Percentiles rank a stretch among this genome's conserved stretches.
Conservation (phyloP, 1,140 invertebrate genomes). For the Papilio polytes region DNA sequence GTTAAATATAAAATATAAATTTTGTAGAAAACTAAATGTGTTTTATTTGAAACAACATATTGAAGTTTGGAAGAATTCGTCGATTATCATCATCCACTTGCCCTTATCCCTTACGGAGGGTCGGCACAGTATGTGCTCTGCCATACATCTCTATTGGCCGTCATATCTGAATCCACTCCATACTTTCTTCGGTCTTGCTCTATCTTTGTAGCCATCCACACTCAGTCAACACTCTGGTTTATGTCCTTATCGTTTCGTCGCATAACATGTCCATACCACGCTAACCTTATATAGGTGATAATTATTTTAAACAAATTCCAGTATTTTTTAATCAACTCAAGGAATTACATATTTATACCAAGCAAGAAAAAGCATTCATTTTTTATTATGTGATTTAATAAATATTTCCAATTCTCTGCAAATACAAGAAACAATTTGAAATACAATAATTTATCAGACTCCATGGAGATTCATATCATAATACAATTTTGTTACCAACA, state of each 20-base stretch:
- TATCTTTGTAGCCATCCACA: too few species aligned
- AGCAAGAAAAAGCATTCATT: background rate
- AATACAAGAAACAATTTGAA: conserved; percentile 33
- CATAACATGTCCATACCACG: too few species aligned
- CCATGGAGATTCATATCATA: conserved; percentile 32
- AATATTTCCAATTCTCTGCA: conserved; percentile 30
- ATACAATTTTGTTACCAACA: conserved; percentile 9
- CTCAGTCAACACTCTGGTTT: too few species aligned
- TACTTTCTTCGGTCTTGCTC: too few species aligned
- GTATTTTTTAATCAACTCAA: background rate
- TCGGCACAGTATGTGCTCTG: too few species aligned
- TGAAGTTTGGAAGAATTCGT: background rate
- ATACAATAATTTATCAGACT: conserved; percentile 27
- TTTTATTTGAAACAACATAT: background rate
- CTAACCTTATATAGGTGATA: too few species aligned
- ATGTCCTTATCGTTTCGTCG: too few species aligned
- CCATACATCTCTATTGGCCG: too few species aligned
- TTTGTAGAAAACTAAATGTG: background rate
- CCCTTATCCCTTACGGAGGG: too few species aligned
- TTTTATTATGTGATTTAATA: conserved; percentile 29
- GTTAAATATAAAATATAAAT: background rate
- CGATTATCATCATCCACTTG: too few species aligned
- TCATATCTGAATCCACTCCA: too few species aligned
- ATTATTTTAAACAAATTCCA: background rate
- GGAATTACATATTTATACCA: background rate